Evolutionary conservation across 1,140 invertebrate genomes (phyloP).

Genomic region (Adelges cooleyi): DNA sequence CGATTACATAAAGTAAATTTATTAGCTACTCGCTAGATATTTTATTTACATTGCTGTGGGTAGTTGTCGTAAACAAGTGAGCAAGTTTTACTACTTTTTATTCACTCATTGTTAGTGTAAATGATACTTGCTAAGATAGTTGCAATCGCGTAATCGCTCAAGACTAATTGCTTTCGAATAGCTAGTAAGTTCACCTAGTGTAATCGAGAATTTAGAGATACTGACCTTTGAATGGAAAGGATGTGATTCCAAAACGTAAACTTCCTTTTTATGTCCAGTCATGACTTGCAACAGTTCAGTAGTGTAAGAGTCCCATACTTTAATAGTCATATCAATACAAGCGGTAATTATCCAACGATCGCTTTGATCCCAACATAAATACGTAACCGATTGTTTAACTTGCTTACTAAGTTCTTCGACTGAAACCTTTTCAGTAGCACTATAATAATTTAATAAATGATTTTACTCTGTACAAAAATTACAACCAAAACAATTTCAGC

Average conservation of each 20-base stretch:
- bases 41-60: too few relatives aligned
- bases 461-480: not conserved
- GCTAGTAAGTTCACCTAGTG: too few relatives aligned
- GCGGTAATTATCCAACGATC: conserved; percentile 84
- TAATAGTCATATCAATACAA: conserved; percentile 65
- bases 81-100: too few relatives aligned
- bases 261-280: conserved; percentile 80
- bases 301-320: conserved; percentile 75
- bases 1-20: too few relatives aligned
- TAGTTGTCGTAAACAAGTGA: too few relatives aligned
- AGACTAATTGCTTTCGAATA: too few relatives aligned
- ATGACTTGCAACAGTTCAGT: conserved; percentile 56
- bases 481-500: conserved; percentile 39
- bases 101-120: too few relatives aligned
- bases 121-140: too few relatives aligned
- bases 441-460: conserved; percentile 1
- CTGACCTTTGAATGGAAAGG: conserved; percentile 61
- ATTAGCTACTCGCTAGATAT: too few relatives aligned
- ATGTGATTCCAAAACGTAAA: conserved; percentile 88
- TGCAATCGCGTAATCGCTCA: too few relatives aligned
- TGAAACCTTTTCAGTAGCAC: conserved; percentile 5
- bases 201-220: not conserved
- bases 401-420: conserved; percentile 42
- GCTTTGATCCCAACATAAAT: conserved; percentile 89
- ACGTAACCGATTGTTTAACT: conserved; percentile 67